Evolutionary conservation across 2,797 vertebrate genomes (phyloP).

Genomic region (Urophycis tenuis): DNA sequence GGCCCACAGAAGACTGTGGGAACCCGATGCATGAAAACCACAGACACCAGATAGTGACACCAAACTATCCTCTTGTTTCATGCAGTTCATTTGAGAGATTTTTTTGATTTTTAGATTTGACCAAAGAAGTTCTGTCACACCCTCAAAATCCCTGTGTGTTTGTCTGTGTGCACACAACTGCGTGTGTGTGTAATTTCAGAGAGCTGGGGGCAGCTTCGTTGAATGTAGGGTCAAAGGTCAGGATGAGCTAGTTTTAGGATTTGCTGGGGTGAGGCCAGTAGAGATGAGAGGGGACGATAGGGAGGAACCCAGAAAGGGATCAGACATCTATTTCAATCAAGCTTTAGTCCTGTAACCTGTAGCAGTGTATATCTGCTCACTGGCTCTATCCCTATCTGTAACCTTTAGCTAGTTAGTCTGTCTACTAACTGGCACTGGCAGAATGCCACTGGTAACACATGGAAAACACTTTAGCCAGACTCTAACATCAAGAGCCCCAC

Average conservation of each 20-base stretch:
- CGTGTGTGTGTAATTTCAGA: background rate
- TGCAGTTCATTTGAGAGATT: no score
- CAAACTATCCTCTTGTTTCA: background rate
- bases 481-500: no score
- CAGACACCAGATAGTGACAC: background rate
- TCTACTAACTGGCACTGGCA: no score
- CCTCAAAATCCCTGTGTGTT: background rate
- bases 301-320: background rate
- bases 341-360: no score
- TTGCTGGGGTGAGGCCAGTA: background rate
- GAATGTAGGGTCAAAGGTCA: constrained; percentile 15
- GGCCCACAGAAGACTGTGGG: no score
- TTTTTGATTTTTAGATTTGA: background rate
- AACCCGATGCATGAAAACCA: background rate
- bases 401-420: no score
- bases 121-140: background rate
- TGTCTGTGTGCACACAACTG: no score
- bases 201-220: constrained; percentile 22
- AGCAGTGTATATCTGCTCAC: no score
- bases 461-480: no score
- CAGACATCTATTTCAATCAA: no score
- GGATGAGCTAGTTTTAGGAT: background rate
- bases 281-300: background rate
- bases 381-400: no score
- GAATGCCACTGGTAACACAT: no score